Base-by-base conservation (phyloP, 2,888 invertebrate species). In the Tipula helvola region DNA sequence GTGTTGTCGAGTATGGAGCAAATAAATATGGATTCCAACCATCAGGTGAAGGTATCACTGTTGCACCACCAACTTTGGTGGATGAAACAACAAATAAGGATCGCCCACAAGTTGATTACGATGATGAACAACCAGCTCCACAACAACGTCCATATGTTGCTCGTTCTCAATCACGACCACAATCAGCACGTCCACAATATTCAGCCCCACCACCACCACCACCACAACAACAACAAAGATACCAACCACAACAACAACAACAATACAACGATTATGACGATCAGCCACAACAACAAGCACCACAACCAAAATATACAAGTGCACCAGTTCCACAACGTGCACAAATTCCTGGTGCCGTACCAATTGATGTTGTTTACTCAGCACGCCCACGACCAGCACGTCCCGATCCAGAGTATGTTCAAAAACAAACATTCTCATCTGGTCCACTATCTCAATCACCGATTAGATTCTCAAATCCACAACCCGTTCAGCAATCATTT, bases 11-110 rank as follows among this genome's bases (percentile, higher is more conserved):
- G 90, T 97, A 97, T 90, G 97, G 97, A 5, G 97, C 97, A 52
- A 96, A 97, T 91, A 96, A 96, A 90, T 96, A 94, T 90, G 97
- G 97, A 0, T 97, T 97, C 93, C 96, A 96, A 90, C 97, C 97
- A 0, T 93, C 95, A 1, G 97, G 97, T 0, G 96, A 97, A 89
- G 97, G 97, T 71, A 97, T 97, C 90, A 96, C 96, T 0, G 96
- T 97, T 13, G 92, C 93, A 16, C 93, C 93, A 86, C 93, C 93
- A 87, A 93, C 93, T 1, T 88, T 93, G 47, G 93, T 93, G 3
- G 93, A 93, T 87, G 93, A 93, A 89, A 92, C 93, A 1, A 91
- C 91, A 47, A 91, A 91, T 87, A 91, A 90, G 87, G 89, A 90
- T 86, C 90, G 91, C 86, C 89, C 90, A 44, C 90, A 91, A 13